A percentile compares a stretch with the other conserved stretches of the same genome.
These are phyloP conservation scores for Mungos mungo DNA, from an alignment of 2,113 vertebrate species.

Conservation along the genomic window DNA sequence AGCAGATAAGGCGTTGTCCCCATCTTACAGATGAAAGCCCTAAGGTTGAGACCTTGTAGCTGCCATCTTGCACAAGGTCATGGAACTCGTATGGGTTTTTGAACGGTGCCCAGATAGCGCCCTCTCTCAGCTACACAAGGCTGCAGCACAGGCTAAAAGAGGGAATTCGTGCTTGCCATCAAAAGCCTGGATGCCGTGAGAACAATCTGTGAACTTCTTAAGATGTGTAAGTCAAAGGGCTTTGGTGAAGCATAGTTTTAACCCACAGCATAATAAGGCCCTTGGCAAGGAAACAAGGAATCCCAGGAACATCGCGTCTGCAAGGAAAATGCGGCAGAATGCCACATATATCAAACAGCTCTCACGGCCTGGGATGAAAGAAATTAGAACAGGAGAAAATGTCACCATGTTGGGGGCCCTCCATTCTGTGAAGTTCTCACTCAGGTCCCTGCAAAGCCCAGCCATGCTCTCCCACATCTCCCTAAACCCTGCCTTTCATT, in stretches of 20 bases:
- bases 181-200: constrained; percentile 28
- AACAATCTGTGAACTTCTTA: constrained; percentile 49
- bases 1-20: not conserved
- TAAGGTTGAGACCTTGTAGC: not conserved
- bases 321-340: constrained; percentile 27
- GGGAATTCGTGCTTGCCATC: not conserved
- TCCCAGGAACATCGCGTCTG: constrained; percentile 49
- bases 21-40: not conserved
- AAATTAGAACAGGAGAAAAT: constrained; percentile 37
- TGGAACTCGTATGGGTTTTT: not conserved
- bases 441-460: constrained; percentile 47
- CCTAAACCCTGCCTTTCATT: constrained; percentile 46
- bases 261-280: constrained; percentile 57
- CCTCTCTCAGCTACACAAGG: not conserved
- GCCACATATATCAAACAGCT: constrained; percentile 54
- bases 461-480: not conserved
- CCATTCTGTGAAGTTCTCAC: constrained; percentile 52
- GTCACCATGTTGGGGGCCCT: constrained; percentile 45
- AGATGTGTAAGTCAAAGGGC: constrained; percentile 46
- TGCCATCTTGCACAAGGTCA: not conserved
- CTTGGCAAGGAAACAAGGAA: constrained; percentile 65
- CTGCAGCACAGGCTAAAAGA: not conserved
- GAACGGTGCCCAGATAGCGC: not conserved
- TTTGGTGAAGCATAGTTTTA: constrained; percentile 66
- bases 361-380: constrained; percentile 55